Evolutionary conservation across 2,113 vertebrate genomes (phyloP), one percentile per base, ranked within the genome.

Genomic region (Triplophysa siluroides): DNA sequence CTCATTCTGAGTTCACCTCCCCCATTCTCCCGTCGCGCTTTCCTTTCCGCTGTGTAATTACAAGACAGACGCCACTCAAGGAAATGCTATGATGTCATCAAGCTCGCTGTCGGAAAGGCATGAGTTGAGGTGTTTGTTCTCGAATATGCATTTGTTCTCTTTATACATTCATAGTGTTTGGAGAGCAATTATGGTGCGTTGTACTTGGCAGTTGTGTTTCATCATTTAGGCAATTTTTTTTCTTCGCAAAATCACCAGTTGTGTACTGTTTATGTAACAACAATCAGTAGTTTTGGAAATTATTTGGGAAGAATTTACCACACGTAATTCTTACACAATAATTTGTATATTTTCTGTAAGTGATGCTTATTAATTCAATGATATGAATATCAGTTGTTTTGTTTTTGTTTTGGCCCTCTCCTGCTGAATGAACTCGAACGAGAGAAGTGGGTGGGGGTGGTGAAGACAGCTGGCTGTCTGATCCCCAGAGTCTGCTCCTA

Each of bases 381-480:
- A 88, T 92, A n/a, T n/a, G n/a, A 88, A 93, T 93, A 90, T 88
- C 86, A 90, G 88, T 58, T 88, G 87, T 90, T 91, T 65, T 50
- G 56, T 62, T 41, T 72, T 63, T 65, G 61, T 77, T 77, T 78
- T 69, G 33, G 13, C 65, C 50, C 38, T 78, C 61, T 78, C 33
- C 8, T 86, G 92, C 47, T 89, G 87, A 91, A 92, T 91, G 90
- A 93, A 91, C 90, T 89, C 87, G 93, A 94, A 92, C 90, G 87
- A 85, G 89, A 91, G 86, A 76, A 76, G 67, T 78, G 70, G 63
- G 81, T 68, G 83, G 88, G 78, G 83, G 88, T 89, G 90, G 92
- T 92, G 90, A 93, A 93, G 96, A 96, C 95, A 97, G 95, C 95
- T 98, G 96, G 94, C 89, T 88, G 93, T 95, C 95, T 97, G 95